Conservation (phyloP, 2,888 invertebrate species). For the Deilephila elpenor region DNA sequence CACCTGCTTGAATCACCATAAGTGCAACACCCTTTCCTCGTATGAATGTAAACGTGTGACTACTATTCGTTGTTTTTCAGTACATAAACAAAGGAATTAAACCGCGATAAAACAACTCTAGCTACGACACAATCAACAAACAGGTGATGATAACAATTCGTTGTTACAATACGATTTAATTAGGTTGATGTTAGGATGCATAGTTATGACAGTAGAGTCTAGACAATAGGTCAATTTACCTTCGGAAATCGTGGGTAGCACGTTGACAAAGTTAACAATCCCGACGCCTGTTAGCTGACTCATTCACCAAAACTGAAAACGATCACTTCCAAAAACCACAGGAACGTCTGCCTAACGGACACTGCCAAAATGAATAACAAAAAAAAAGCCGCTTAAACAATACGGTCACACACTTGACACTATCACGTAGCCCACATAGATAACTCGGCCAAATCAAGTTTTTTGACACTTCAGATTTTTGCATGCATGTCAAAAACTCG, state of each 20-base stretch:
- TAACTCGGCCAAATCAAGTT: slow-evolving; percentile 61
- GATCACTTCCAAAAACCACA: slow-evolving; percentile 64
- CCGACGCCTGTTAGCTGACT: slow-evolving; percentile 83
- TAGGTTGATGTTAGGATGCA: neutral
- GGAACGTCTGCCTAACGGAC: slow-evolving; percentile 58
- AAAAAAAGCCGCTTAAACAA: slow-evolving; percentile 60
- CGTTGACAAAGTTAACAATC: slow-evolving; percentile 82
- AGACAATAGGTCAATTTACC: slow-evolving; percentile 57
- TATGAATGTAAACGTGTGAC: neutral
- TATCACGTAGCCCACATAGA: slow-evolving; percentile 79
- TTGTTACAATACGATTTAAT: slow-evolving; percentile 8
- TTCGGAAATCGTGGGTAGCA: slow-evolving; percentile 82
- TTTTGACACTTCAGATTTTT: slow-evolving; percentile 62
- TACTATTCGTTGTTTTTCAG: slow-evolving; percentile 28
- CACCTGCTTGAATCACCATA: slow-evolving; percentile 58
- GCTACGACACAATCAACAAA: neutral
- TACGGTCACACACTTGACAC: slow-evolving; percentile 68
- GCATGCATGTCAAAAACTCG: slow-evolving; percentile 51
- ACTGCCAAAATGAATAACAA: slow-evolving; percentile 48
- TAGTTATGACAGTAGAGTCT: neutral
- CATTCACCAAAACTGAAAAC: slow-evolving; percentile 78
- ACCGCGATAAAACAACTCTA: neutral
- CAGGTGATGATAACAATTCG: neutral
- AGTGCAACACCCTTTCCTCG: slow-evolving; percentile 54
- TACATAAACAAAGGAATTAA: slow-evolving; percentile 25